Conservation (phyloP, 1,140 invertebrate species). For the Diorhabda sublineata region DNA sequence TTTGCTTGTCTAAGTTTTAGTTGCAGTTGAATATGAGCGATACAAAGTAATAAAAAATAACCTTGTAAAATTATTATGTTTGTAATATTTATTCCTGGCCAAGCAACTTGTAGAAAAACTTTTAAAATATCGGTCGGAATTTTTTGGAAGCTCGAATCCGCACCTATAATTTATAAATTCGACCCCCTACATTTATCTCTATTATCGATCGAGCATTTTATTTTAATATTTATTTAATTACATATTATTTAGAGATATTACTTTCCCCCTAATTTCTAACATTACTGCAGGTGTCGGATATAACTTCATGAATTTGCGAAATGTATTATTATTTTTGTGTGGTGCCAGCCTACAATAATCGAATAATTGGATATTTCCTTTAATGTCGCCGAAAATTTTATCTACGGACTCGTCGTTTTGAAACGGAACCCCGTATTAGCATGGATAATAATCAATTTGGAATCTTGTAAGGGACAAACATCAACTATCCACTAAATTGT, state of each 20-base stretch:
- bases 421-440: constrained; percentile 11
- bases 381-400: constrained; percentile 11
- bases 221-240: constrained; percentile 21
- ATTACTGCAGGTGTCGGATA: constrained; percentile 19
- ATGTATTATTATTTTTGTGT: constrained; percentile 12
- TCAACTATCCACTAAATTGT: no score
- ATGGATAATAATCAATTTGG: no score
- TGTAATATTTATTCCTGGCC: no score
- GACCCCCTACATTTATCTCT: constrained; percentile 12
- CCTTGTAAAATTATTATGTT: no score
- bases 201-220: constrained; percentile 14
- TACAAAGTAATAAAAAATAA: no score
- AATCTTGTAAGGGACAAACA: no score
- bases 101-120: no score
- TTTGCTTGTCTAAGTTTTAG: no score
- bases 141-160: constrained; percentile 2
- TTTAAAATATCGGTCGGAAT: no score
- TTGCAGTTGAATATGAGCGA: no score
- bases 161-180: constrained; percentile 16
- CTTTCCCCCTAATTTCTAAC: constrained; percentile 20
- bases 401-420: background rate
- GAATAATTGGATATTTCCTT: constrained; percentile 9
- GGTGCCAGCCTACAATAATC: constrained; percentile 19
- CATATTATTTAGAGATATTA: constrained; percentile 16
- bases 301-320: constrained; percentile 18